Base-by-base conservation (phyloP, 2,888 invertebrate genomes). In the Scaptomyza reducta region DNA sequence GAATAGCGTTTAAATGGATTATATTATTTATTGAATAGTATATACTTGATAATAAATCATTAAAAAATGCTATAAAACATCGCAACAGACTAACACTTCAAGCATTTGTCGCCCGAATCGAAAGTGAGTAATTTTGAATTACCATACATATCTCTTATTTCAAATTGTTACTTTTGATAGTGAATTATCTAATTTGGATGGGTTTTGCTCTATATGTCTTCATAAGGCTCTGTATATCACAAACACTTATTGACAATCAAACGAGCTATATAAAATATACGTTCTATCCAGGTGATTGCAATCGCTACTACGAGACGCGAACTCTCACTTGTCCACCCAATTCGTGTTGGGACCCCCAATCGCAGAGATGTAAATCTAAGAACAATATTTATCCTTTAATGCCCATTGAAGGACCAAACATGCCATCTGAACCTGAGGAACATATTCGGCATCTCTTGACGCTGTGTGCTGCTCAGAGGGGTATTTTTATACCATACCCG, bases 271-370 rank as follows among this genome's bases (percentile, higher is more conserved):
- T 18, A 38, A 1, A 42, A 59, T 56, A 6, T 0, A 3, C 22
- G 66, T 1, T 7, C 27, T 53, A 61, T 49, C 66, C 74, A 13
- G 72, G 63, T 1, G 79, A 81, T 35, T 81, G 81, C 18, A 64
- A 57, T 25, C 63, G 22, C 22, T 22, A 18, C 33, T 72, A 51
- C 27, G 61, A 74, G 49, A 61, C 2, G 6, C 31, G 44, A 5
- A 16, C 22, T 6, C n/a, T 68, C 1, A 56, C 22, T 22, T 22
- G 22, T 3, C 22, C 22, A 22, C 22, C 22, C 22, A 22, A 22
- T 22, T 22, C 22, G 22, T 22, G 22, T 5, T 22, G 22, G 22
- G 22, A 4, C 3, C 22, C 22, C 3, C 22, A 22, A 22, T 22
- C 5, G 22, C 66, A 84, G 7, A 40, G 51, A 14, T 84, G 85